Evolutionary conservation across 1,140 invertebrate species (phyloP).

Genomic region (Whitmania pigra): DNA sequence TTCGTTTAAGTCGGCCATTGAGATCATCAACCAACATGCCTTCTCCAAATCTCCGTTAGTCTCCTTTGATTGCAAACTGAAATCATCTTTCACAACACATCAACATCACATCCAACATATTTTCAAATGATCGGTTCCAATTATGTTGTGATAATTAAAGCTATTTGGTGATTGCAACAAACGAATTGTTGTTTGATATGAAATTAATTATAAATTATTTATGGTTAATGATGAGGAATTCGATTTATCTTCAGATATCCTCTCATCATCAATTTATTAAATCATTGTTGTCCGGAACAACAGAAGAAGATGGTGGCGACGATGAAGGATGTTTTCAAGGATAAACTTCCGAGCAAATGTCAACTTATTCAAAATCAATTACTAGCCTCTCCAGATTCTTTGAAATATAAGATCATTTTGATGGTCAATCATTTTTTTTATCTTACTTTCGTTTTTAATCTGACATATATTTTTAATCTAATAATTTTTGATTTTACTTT

Average conservation of each 20-base stretch:
- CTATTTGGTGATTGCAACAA: too few species aligned
- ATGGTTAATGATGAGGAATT: too few species aligned
- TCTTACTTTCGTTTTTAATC: too few species aligned
- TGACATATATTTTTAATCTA: too few species aligned
- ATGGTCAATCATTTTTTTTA: conserved; percentile 17
- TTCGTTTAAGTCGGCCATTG: conserved; percentile 84
- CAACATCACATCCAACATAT: too few species aligned
- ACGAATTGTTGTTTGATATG: too few species aligned
- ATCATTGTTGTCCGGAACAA: conserved; percentile 86
- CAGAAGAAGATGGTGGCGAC: conserved; percentile 87
- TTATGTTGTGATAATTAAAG: too few species aligned
- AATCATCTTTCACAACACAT: too few species aligned
- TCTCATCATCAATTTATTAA: conserved; percentile 91
- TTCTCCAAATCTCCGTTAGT: conserved; percentile 68
- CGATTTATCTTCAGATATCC: conserved; percentile 55
- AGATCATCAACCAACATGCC: conserved; percentile 88
- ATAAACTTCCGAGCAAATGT: conserved; percentile 37
- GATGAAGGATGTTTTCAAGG: conserved; percentile 78
- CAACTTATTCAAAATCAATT: conserved; percentile 31
- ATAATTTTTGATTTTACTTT: too few species aligned
- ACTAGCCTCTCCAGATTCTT: conserved; percentile 39
- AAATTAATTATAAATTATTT: too few species aligned
- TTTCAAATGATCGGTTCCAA: too few species aligned
- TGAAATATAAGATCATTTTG: conserved; percentile 43
- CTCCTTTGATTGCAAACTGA: too few species aligned